Percentiles rank a stretch among this genome's conserved stretches.
Conservation (phyloP, 2,888 invertebrate species). For the Drosophila algonquin region DNA sequence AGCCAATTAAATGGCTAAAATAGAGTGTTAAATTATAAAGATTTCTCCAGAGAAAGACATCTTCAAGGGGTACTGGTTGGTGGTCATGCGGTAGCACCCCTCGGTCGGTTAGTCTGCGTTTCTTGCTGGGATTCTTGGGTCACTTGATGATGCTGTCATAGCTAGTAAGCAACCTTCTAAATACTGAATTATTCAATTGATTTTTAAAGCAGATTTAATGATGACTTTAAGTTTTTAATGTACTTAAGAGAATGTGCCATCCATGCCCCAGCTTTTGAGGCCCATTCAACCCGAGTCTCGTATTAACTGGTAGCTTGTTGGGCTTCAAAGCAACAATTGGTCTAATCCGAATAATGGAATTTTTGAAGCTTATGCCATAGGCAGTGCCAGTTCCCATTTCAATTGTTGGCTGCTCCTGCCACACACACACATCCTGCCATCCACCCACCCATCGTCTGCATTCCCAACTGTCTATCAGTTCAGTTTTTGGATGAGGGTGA, state of each 20-base stretch:
- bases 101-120: too few relatives aligned
- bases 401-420: slow-evolving; percentile 18
- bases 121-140: too few relatives aligned
- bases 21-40: too few relatives aligned
- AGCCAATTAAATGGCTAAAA: too few relatives aligned
- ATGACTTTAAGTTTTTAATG: neutral
- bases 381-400: slow-evolving; percentile 22
- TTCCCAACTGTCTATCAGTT: slow-evolving; percentile 23
- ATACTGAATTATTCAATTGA: too few relatives aligned
- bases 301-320: neutral
- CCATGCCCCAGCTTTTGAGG: neutral
- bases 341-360: slow-evolving; percentile 73
- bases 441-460: neutral
- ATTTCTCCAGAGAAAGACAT: too few relatives aligned
- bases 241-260: neutral
- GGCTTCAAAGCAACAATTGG: slow-evolving; percentile 52
- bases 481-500: slow-evolving; percentile 30
- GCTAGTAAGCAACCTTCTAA: too few relatives aligned
- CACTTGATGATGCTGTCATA: too few relatives aligned
- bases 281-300: neutral
- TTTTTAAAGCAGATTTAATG: too few relatives aligned
- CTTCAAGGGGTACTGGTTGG: too few relatives aligned
- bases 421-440: neutral
- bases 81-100: too few relatives aligned
- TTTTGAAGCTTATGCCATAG: slow-evolving; percentile 41